Percentiles rank a stretch among this genome's conserved stretches.
Evolutionary conservation across 2,888 invertebrate species (phyloP).

Genomic region (Macrosiphum euphorbiae): DNA sequence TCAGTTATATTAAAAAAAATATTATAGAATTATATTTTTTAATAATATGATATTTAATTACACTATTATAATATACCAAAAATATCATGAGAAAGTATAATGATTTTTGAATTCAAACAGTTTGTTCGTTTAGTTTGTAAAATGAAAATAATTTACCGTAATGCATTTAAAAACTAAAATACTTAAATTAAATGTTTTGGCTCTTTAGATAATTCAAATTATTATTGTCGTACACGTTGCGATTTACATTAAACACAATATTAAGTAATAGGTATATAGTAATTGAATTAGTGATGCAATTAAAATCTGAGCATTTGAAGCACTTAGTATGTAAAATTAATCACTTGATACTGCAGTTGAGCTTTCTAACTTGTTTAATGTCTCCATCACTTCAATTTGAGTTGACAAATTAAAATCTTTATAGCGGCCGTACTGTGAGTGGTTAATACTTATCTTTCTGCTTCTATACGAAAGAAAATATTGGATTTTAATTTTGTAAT

Average conservation of each 20-base stretch:
- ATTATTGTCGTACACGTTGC: neutral
- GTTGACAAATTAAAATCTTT: neutral
- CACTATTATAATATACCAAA: neutral
- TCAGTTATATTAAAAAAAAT: neutral
- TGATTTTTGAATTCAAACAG: neutral
- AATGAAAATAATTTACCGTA: neutral
- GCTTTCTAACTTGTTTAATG: neutral
- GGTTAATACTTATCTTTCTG: neutral
- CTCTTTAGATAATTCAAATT: neutral
- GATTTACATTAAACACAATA: neutral
- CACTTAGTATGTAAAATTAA: slow-evolving; percentile 8
- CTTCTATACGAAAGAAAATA: neutral
- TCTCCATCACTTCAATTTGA: slow-evolving; percentile 1
- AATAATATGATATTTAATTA: no score
- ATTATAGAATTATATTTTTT: neutral
- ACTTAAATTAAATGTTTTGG: neutral
- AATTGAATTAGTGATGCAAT: neutral
- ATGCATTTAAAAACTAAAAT: neutral
- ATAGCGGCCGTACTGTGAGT: neutral
- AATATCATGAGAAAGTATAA: neutral
- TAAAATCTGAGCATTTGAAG: neutral
- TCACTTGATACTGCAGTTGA: neutral
- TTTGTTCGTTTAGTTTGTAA: neutral
- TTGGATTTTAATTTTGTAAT: neutral
- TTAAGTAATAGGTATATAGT: neutral